These are phyloP conservation scores for Salmo trutta DNA, from an alignment of 2,797 vertebrate species.

Conservation along the genomic window DNA sequence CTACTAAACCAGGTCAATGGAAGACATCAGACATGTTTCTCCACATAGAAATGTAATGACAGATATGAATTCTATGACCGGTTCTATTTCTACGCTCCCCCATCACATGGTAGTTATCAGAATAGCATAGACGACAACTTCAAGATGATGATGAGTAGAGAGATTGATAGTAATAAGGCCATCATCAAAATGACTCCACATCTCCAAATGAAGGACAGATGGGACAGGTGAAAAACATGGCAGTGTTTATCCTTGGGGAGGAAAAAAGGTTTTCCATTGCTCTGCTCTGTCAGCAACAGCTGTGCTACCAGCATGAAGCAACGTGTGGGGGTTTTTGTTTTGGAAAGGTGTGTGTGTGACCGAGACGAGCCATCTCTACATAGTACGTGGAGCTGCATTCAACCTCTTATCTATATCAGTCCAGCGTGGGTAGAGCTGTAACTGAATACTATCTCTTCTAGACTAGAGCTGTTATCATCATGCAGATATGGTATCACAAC, in stretches of 20 bases:
- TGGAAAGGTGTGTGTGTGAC: background rate
- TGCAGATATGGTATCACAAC: background rate
- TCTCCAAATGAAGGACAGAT: background rate
- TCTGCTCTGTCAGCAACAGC: background rate
- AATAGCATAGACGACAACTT: background rate
- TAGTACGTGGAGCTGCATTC: background rate
- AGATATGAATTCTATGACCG: background rate
- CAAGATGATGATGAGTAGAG: background rate
- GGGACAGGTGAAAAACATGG: background rate
- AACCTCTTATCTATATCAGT: background rate
- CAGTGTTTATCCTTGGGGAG: background rate
- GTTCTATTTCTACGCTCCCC: background rate
- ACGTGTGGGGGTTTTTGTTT: background rate
- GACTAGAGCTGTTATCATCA: background rate
- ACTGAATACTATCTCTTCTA: background rate
- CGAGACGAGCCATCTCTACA: background rate
- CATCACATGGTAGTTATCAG: background rate
- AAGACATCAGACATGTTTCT: background rate
- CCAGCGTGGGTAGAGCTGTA: background rate
- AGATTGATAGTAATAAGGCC: background rate
- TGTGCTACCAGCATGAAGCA: background rate
- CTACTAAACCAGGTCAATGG: background rate
- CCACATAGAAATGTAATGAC: background rate
- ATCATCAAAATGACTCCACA: too few relatives aligned
- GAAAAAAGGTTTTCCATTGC: background rate